These are phyloP conservation scores for Lutjanus campechanus DNA, from an alignment of 2,797 vertebrate species.

Conservation along the genomic window DNA sequence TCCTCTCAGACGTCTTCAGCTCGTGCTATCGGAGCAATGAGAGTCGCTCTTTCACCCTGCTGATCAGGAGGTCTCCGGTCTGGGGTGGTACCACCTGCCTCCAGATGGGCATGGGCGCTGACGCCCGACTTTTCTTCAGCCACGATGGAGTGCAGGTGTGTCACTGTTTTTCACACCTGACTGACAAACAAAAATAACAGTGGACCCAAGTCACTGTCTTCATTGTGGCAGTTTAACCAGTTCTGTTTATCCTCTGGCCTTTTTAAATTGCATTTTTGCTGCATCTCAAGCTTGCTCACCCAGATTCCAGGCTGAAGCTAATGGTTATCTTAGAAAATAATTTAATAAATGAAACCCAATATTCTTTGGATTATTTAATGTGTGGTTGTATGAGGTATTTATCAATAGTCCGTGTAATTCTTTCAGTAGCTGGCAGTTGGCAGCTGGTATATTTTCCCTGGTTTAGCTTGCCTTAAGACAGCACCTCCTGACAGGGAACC, in stretches of 20 bases:
- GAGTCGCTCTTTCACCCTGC: conserved; percentile 87
- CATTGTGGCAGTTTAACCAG: not conserved
- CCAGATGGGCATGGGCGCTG: conserved; percentile 89
- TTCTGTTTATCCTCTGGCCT: not conserved
- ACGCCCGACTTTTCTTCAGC: conserved; percentile 91
- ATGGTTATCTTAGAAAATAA: not conserved
- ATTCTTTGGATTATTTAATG: not conserved
- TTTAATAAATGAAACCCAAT: not conserved
- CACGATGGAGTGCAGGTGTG: conserved; percentile 93
- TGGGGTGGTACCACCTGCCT: conserved; percentile 90
- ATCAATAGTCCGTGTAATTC: no score
- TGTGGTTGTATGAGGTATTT: no score
- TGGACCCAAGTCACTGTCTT: not conserved
- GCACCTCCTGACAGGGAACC: no score
- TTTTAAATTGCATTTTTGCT: not conserved
- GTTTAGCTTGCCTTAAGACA: no score
- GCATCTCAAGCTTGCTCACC: not conserved
- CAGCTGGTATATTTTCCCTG: no score
- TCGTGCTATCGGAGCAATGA: conserved; percentile 90
- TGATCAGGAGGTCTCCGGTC: conserved; percentile 85
- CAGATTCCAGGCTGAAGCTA: not conserved
- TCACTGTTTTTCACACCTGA: not conserved
- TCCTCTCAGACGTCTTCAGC: conserved; percentile 85
- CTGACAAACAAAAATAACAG: not conserved
- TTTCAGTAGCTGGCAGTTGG: no score